phyloP scores from a whole-genome alignment of 2,888 invertebrate genomes.

The Caradrina clavipalpis region DNA sequence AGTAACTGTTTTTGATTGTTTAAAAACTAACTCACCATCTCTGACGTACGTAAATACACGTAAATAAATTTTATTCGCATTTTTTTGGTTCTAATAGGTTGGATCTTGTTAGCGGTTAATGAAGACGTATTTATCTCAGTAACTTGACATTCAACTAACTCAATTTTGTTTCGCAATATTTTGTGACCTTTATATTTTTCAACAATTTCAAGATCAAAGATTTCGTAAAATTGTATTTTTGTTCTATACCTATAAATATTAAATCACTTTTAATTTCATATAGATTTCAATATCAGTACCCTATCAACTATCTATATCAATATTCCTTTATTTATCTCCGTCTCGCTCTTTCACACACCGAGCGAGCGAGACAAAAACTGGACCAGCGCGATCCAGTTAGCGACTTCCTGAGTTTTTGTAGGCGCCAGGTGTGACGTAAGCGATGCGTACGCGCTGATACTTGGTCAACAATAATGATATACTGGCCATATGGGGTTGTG shows the following conservation, averaged over 20 bases:
- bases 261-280: constrained; percentile 38
- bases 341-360: constrained; percentile 17
- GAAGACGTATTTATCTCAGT: constrained; percentile 11
- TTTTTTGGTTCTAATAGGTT: not conserved
- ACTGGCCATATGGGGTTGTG: constrained; percentile 34
- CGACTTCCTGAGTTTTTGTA: constrained; percentile 64
- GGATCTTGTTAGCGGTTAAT: not conserved
- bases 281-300: constrained; percentile 37
- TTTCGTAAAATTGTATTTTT: not conserved
- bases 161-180: not conserved
- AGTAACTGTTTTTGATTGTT: constrained; percentile 13
- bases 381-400: constrained; percentile 60
- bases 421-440: constrained; percentile 64
- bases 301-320: constrained; percentile 30
- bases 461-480: constrained; percentile 31
- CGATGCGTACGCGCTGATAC: constrained; percentile 47
- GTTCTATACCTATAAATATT: not conserved
- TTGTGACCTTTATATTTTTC: not conserved
- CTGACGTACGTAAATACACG: constrained; percentile 9
- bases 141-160: not conserved
- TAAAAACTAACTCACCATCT: not conserved
- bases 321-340: constrained; percentile 17
- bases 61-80: not conserved
- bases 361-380: constrained; percentile 57
- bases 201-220: not conserved